Conservation (phyloP, 2,888 invertebrate genomes). For the Plusia festucae region DNA sequence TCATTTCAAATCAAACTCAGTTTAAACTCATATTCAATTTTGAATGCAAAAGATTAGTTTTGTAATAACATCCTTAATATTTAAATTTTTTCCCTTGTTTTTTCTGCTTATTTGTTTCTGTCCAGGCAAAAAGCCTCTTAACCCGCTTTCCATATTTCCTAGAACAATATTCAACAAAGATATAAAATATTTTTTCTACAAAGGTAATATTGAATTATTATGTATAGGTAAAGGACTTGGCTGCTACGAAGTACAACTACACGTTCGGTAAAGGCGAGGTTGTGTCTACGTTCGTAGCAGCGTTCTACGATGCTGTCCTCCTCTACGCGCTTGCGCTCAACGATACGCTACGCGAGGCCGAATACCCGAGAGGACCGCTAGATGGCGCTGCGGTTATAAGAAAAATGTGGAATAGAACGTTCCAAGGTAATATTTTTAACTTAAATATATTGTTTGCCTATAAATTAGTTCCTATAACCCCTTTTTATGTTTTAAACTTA, state of each 20-base stretch:
- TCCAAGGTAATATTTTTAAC: constrained; percentile 90
- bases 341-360: constrained; percentile 92
- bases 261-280: constrained; percentile 93
- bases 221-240: constrained; percentile 91
- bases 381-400: constrained; percentile 95
- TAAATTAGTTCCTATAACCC: too few relatives aligned
- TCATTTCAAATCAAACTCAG: too few relatives aligned
- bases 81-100: too few relatives aligned
- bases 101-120: too few relatives aligned
- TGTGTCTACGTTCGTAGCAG: constrained; percentile 97
- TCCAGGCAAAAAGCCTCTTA: too few relatives aligned
- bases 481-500: too few relatives aligned
- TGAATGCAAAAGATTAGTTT: too few relatives aligned
- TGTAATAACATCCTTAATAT: background rate
- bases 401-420: constrained; percentile 96
- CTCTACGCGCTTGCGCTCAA: constrained; percentile 97
- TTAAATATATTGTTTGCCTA: too few relatives aligned
- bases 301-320: constrained; percentile 98
- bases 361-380: constrained; percentile 86
- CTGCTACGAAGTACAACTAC: constrained; percentile 92
- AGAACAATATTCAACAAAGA: too few relatives aligned
- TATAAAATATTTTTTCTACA: too few relatives aligned
- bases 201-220: background rate
- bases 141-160: too few relatives aligned
- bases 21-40: too few relatives aligned